A percentile compares a stretch with the other conserved stretches of the same genome.
Evolutionary conservation across 2,797 vertebrate species (phyloP).

Genomic region (Sarcoramphus papa): DNA sequence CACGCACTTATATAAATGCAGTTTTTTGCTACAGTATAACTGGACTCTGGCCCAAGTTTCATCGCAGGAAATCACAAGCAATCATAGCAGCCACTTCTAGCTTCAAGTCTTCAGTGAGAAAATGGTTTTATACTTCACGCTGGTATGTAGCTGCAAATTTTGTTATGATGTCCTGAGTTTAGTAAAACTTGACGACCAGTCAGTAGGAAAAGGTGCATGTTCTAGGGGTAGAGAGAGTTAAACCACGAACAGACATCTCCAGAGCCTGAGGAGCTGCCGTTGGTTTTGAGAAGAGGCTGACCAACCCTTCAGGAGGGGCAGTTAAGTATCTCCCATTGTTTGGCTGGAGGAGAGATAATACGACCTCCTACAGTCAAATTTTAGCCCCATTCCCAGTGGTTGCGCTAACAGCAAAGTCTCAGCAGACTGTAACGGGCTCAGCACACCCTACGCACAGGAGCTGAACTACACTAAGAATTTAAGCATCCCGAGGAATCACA

Average conservation of each 20-base stretch:
- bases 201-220: neutral
- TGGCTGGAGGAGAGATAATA: neutral
- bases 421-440: neutral
- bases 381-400: neutral
- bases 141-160: rapidly evolving
- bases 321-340: neutral
- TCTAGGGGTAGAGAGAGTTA: neutral
- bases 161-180: neutral
- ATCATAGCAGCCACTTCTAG: neutral
- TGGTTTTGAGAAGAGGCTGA: neutral
- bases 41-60: neutral
- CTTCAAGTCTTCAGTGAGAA: neutral
- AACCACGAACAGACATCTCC: neutral
- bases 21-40: neutral
- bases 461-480: neutral
- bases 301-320: neutral
- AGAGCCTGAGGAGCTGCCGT: neutral
- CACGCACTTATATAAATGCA: neutral
- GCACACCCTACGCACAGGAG: neutral
- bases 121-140: neutral
- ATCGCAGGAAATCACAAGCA: neutral
- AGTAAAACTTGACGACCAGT: too few relatives aligned
- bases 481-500: neutral
- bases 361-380: neutral
- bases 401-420: neutral